These are phyloP conservation scores for Diplazon laetatorius DNA, from an alignment of 2,888 invertebrate species.

Conservation along the genomic window DNA sequence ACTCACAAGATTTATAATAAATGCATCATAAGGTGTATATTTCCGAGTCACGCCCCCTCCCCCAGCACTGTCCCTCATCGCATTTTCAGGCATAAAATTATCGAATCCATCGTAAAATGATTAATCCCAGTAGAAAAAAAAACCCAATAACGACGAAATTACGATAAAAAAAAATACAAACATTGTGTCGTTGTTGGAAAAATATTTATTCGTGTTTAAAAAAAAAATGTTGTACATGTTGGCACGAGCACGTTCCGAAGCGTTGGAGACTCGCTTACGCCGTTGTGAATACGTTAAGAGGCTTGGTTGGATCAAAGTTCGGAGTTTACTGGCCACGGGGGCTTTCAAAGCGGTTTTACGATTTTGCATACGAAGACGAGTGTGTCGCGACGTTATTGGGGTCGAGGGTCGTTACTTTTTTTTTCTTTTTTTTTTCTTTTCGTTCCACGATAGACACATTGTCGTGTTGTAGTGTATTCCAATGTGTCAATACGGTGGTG, in stretches of 20 bases:
- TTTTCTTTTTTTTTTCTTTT: too few species aligned
- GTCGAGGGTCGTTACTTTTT: not conserved
- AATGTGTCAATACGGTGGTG: too few species aligned
- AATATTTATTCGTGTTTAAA: not conserved
- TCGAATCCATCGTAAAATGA: not conserved
- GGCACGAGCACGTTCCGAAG: not conserved
- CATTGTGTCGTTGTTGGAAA: not conserved
- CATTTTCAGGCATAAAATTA: too few species aligned
- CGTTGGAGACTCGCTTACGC: not conserved
- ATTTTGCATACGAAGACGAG: conserved; percentile 31
- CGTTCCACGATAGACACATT: not conserved
- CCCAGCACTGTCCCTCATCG: too few species aligned
- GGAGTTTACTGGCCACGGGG: not conserved
- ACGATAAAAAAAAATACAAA: not conserved
- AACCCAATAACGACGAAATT: not conserved
- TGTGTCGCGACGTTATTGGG: not conserved
- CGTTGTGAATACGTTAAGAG: not conserved
- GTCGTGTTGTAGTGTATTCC: not conserved
- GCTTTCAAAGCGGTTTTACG: conserved; percentile 20
- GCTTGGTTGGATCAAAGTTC: not conserved
- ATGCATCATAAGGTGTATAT: not conserved
- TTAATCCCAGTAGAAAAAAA: not conserved
- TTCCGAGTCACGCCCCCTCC: not conserved
- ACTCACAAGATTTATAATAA: not conserved
- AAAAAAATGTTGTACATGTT: too few species aligned